A percentile compares a stretch with the other conserved stretches of the same genome.
These are phyloP conservation scores for Caenorhabditis angaria DNA, from an alignment of 2,888 invertebrate species.

Conservation along the genomic window DNA sequence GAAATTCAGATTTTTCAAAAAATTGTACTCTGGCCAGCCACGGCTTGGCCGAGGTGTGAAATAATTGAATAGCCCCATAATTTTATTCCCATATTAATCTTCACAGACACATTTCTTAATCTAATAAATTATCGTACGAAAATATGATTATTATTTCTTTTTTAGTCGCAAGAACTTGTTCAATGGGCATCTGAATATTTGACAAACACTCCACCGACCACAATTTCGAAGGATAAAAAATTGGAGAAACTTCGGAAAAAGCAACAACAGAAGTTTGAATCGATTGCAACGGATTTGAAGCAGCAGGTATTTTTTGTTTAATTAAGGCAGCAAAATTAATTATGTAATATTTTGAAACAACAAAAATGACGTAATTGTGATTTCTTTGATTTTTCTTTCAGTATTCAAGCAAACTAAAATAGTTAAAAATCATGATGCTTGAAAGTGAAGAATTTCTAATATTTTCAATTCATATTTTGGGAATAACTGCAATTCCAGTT, in stretches of 20 bases:
- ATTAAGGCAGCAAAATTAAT: not conserved
- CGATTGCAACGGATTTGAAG: slow-evolving; percentile 22
- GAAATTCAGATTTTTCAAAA: no score
- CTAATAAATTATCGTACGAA: not conserved
- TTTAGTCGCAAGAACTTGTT: slow-evolving; percentile 5
- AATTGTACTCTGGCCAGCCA: no score
- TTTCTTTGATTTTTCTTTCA: no score
- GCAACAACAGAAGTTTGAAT: slow-evolving; percentile 12
- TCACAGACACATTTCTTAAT: no score
- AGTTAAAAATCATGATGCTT: no score
- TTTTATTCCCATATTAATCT: not conserved
- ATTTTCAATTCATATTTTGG: not conserved
- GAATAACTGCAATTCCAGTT: not conserved
- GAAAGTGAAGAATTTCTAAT: no score
- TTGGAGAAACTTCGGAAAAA: slow-evolving; percentile 18
- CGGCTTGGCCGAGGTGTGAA: not conserved
- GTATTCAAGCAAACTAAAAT: no score
- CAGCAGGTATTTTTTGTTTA: slow-evolving; percentile 10
- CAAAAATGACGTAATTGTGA: no score
- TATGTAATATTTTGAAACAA: not conserved
- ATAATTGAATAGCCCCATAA: not conserved
- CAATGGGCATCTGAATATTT: slow-evolving; percentile 17
- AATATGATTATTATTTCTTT: not conserved
- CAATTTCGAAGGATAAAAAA: slow-evolving; percentile 12
- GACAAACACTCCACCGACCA: slow-evolving; percentile 8